Evolutionary conservation across 2,113 vertebrate genomes (phyloP), one percentile per base, ranked within the genome.

Genomic region (Ceuthmochares aereus): DNA sequence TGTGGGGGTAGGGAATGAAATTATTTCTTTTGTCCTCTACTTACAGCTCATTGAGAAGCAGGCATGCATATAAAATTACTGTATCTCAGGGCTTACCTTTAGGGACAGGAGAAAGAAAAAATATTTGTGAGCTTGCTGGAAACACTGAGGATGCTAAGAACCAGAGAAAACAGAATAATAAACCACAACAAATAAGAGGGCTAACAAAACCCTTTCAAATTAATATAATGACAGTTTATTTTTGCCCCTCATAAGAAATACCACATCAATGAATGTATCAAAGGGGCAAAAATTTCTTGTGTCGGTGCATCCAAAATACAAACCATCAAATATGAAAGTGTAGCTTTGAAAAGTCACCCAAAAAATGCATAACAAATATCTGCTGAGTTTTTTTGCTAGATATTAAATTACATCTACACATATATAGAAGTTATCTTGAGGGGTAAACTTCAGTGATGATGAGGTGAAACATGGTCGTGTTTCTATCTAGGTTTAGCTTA

Each of bases 31-130:
- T 97, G 97, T 97, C 87, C 94, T 94, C 89, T 90, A 30, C 76
- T 96, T 87, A 63, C 91, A 95, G 86, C 82, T 98, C 96, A 97
- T 95, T 97, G 94, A 96, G 90, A 94, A 87, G 87, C 96, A 98
- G 97, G 97, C 97, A 98, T 97, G 97, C 95, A 93, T 98, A 92
- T 80, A 91, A 96, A 97, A 97, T 96, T 95, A 84, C 86, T 96
- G 84, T 96, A 93, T 98, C 87, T 96, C 58, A 3, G 84, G 76
- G 74, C 62, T 92, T 97, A 97, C 96, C 96, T 98, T 95, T 90
- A 76, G 92, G 91, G 84, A 85, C 76, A 49, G 68, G 76, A 96
- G 74, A 54, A 78, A 72, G 62, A 75, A 76, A 90, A 89, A 40
- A 81, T 40, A 81, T 89, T 89, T 82, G 59, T 90, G 89, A 79